Conservation (phyloP, 2,888 invertebrate species). For the Dynastes grantii region DNA sequence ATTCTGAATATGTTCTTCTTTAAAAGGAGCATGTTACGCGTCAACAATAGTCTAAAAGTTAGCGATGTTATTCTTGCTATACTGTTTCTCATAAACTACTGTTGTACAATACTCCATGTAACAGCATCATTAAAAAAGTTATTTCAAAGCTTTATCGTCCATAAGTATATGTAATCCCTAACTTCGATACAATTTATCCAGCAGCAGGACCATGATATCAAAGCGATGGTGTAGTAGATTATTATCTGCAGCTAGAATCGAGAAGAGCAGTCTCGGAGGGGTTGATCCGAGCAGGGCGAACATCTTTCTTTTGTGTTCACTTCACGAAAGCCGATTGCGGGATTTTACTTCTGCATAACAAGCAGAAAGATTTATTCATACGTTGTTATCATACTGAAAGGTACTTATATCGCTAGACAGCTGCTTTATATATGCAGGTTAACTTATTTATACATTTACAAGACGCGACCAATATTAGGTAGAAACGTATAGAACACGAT, state of each 20-base stretch:
- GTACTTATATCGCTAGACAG: neutral
- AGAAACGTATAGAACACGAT: conserved; percentile 1
- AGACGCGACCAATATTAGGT: neutral
- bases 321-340: conserved; percentile 37
- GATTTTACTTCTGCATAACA: conserved; percentile 31
- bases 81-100: too few species aligned
- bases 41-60: too few species aligned
- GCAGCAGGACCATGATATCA: conserved; percentile 53
- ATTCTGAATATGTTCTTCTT: too few species aligned
- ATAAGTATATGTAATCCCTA: conserved; percentile 57
- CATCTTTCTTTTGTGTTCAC: conserved; percentile 21
- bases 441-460: neutral
- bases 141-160: conserved; percentile 56
- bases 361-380: neutral
- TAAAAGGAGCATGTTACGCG: too few species aligned
- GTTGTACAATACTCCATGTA: neutral
- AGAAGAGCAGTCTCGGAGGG: conserved; percentile 49
- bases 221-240: conserved; percentile 59
- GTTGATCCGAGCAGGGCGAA: conserved; percentile 33
- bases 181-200: conserved; percentile 39
- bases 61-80: too few species aligned
- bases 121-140: conserved; percentile 23
- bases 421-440: too few species aligned
- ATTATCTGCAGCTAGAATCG: conserved; percentile 54
- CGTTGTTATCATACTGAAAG: neutral